These are phyloP conservation scores for Cyprinodon tularosa DNA, from an alignment of 2,113 vertebrate species.

Conservation along the genomic window DNA sequence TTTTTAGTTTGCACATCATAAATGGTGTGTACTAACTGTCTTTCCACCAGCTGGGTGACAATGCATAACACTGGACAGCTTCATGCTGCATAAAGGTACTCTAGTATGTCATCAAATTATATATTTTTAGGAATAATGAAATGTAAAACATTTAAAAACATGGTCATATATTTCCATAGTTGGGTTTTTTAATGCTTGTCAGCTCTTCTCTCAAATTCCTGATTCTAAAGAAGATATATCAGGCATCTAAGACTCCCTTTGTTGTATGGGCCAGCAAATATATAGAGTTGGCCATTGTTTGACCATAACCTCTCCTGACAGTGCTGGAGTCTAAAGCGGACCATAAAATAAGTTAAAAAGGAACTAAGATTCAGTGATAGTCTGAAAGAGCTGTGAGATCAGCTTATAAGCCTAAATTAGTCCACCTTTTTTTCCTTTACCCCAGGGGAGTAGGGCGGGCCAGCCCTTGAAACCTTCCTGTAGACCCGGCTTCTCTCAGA, in stretches of 20 bases:
- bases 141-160: too few species aligned
- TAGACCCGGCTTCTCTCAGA: constrained; percentile 82
- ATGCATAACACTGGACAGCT: neutral
- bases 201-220: neutral
- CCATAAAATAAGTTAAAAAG: constrained; percentile 21
- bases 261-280: neutral
- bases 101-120: too few species aligned
- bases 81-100: too few species aligned
- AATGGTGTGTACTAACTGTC: neutral
- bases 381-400: constrained; percentile 47
- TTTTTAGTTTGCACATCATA: neutral
- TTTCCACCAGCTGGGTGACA: neutral
- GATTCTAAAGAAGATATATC: neutral
- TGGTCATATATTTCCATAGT: too few species aligned
- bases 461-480: constrained; percentile 70
- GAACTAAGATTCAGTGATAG: constrained; percentile 35
- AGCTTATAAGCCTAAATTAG: constrained; percentile 56
- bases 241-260: too few species aligned
- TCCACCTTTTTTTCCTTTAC: constrained; percentile 59
- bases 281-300: neutral
- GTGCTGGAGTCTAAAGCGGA: neutral
- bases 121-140: too few species aligned
- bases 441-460: constrained; percentile 77
- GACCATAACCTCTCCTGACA: too few species aligned
- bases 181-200: too few species aligned